Percentiles rank a stretch among this genome's conserved stretches.
These are phyloP conservation scores for Littorina saxatilis DNA, from an alignment of 1,140 invertebrate species.

Conservation along the genomic window DNA sequence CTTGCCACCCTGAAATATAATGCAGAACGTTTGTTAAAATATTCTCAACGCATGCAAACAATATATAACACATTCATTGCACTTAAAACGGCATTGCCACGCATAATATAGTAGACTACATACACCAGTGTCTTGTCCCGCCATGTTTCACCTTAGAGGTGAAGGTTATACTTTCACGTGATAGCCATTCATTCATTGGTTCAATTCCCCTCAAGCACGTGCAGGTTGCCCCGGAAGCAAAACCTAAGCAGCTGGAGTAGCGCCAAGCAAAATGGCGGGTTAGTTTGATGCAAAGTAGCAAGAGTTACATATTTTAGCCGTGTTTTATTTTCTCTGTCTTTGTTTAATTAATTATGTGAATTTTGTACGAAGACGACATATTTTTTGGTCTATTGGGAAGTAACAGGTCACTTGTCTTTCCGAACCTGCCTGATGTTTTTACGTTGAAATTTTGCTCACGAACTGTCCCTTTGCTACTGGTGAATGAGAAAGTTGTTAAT, in stretches of 20 bases:
- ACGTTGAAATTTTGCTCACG: no score
- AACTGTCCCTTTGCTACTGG: no score
- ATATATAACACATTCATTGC: background rate
- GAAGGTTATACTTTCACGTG: slow-evolving; percentile 48
- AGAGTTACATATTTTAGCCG: background rate
- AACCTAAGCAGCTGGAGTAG: background rate
- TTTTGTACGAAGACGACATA: no score
- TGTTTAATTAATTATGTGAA: no score
- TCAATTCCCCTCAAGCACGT: slow-evolving; percentile 6
- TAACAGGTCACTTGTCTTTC: no score
- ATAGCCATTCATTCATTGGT: slow-evolving; percentile 48
- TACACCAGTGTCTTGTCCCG: slow-evolving; percentile 47
- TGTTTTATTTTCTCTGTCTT: slow-evolving; percentile 1
- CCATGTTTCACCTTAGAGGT: slow-evolving; percentile 54
- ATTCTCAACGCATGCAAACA: background rate
- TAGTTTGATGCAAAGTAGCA: background rate
- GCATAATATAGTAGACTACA: slow-evolving; percentile 16
- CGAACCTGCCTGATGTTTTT: no score
- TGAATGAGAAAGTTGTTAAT: no score
- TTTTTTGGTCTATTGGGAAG: no score
- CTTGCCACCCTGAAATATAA: slow-evolving; percentile 55
- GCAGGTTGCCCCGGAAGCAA: slow-evolving; percentile 39
- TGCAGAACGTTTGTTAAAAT: background rate
- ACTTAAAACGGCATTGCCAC: background rate
- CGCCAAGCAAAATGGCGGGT: slow-evolving; percentile 33